Evolutionary conservation across 2,113 vertebrate genomes (phyloP).

Genomic region (Alces alces): DNA sequence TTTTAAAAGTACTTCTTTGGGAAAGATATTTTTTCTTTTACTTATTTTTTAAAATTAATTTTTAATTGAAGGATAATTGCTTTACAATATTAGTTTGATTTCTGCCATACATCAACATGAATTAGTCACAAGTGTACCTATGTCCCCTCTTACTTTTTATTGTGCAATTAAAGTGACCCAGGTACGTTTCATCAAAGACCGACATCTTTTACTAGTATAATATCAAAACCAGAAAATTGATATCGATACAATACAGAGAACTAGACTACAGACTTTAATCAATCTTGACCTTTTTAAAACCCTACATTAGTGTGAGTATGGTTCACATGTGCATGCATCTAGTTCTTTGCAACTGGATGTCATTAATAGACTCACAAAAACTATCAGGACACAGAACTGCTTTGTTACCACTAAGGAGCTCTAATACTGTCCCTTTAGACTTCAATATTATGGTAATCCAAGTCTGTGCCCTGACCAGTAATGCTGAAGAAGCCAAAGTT

Average conservation of each 20-base stretch:
- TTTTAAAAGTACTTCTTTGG: background rate
- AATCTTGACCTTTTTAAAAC: background rate
- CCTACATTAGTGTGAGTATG: background rate
- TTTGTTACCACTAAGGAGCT: background rate
- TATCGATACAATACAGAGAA: background rate
- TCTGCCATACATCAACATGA: too few relatives aligned
- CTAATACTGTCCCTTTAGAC: background rate
- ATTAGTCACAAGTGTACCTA: too few relatives aligned
- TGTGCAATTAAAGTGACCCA: background rate
- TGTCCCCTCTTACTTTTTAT: background rate
- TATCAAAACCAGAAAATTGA: background rate
- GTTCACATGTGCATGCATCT: background rate
- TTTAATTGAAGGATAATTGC: background rate
- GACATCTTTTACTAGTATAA: background rate
- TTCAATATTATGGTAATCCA: background rate
- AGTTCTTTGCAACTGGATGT: background rate
- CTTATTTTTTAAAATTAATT: background rate
- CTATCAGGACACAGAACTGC: background rate
- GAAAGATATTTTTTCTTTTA: background rate
- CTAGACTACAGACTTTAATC: background rate
- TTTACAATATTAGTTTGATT: too few relatives aligned
- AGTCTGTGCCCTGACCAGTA: background rate
- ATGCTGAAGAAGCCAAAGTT: background rate
- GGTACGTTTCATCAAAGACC: background rate
- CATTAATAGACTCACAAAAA: background rate